phyloP scores from a whole-genome alignment of 1,140 invertebrate genomes.

The Colletes latitarsis region DNA sequence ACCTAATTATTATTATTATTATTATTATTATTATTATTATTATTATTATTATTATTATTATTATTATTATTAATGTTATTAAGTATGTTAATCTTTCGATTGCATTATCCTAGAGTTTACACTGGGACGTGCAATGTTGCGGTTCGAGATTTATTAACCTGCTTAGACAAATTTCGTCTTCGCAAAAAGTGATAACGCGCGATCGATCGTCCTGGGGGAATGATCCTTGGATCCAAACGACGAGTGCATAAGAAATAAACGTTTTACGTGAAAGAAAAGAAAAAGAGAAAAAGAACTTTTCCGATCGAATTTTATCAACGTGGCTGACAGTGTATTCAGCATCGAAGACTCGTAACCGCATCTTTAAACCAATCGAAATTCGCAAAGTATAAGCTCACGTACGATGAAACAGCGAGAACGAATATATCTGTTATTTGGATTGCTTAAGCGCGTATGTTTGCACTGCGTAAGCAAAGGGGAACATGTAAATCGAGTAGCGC shows the following conservation, averaged over 20 bases:
- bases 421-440: conserved; percentile 1
- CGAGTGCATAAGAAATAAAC: background rate
- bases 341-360: background rate
- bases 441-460: background rate
- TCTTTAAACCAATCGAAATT: background rate
- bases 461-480: background rate
- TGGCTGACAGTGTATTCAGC: too few species aligned
- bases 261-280: background rate
- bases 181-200: background rate
- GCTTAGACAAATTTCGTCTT: conserved; percentile 5
- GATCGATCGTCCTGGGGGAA: background rate
- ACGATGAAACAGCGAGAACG: background rate
- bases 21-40: background rate
- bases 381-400: background rate
- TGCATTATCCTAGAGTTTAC: conserved; percentile 26
- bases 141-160: conserved; percentile 8
- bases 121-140: conserved; percentile 45
- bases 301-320: background rate
- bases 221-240: conserved; percentile 3
- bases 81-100: conserved; percentile 37
- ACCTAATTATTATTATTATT: background rate
- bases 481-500: conserved; percentile 2
- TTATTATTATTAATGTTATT: conserved; percentile 39
- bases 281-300: too few species aligned
- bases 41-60: conserved; percentile 22